These are phyloP conservation scores for Pangasianodon hypophthalmus DNA, from an alignment of 2,113 vertebrate species.

Conservation along the genomic window DNA sequence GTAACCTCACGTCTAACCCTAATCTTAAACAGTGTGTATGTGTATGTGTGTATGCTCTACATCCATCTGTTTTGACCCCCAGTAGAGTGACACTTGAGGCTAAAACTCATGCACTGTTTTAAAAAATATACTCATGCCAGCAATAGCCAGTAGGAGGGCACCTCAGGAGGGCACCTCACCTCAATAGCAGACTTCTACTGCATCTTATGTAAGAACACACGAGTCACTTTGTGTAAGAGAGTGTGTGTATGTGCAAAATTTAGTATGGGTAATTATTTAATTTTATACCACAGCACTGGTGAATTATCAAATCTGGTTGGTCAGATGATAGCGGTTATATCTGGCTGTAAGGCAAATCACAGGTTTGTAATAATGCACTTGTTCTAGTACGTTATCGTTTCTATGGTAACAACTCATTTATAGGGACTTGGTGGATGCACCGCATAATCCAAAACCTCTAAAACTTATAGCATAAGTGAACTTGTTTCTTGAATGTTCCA, in stretches of 20 bases:
- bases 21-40: background rate
- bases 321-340: background rate
- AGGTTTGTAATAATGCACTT: background rate
- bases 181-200: background rate
- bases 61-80: background rate
- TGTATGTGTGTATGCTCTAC: background rate
- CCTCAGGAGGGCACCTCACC: background rate
- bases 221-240: background rate
- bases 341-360: background rate
- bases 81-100: background rate
- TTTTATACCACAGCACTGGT: background rate
- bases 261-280: background rate
- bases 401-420: background rate
- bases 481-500: too few relatives aligned
- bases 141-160: background rate
- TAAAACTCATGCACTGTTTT: background rate
- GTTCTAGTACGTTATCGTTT: background rate
- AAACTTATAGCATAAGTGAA: too few relatives aligned
- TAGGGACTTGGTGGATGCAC: background rate
- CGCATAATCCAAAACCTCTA: background rate
- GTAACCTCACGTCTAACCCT: background rate
- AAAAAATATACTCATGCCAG: background rate
- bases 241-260: background rate
- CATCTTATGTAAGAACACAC: background rate
- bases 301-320: background rate